Percentiles rank a stretch among this genome's conserved stretches.
These are phyloP conservation scores for Melitaea cinxia DNA, from an alignment of 1,140 invertebrate genomes.

Conservation along the genomic window DNA sequence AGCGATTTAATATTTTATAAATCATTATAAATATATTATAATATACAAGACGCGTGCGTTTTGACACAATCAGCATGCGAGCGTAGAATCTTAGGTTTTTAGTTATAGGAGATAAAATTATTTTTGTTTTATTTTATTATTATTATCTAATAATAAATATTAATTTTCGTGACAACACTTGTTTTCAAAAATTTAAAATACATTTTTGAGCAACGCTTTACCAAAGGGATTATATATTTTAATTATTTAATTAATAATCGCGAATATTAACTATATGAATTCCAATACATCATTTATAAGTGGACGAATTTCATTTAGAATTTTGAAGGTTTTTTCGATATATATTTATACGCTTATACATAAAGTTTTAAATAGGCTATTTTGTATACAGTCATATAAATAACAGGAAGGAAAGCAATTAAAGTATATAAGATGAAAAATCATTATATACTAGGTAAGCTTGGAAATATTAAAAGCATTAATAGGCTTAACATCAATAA, in stretches of 20 bases:
- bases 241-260: background rate
- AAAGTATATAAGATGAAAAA: conserved; percentile 1
- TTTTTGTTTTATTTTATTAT: conserved; percentile 53
- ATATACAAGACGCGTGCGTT: conserved; percentile 61
- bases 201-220: conserved; percentile 63
- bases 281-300: conserved; percentile 26
- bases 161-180: conserved; percentile 57
- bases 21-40: conserved; percentile 27
- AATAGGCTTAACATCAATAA: conserved; percentile 41
- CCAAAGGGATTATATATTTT: conserved; percentile 29
- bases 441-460: background rate
- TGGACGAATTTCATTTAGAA: conserved; percentile 40
- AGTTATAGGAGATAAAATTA: conserved; percentile 67
- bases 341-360: conserved; percentile 17
- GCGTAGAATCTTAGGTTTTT: conserved; percentile 51
- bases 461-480: background rate
- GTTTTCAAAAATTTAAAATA: conserved; percentile 40
- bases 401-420: background rate
- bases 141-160: conserved; percentile 48
- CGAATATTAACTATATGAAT: conserved; percentile 14
- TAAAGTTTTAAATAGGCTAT: conserved; percentile 10
- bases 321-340: conserved; percentile 28
- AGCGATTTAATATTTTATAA: conserved; percentile 29
- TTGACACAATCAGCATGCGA: conserved; percentile 69
- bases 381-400: conserved; percentile 12